Evolutionary conservation across 2,888 invertebrate species (phyloP).

Genomic region (Synanthedon tipuliformis): DNA sequence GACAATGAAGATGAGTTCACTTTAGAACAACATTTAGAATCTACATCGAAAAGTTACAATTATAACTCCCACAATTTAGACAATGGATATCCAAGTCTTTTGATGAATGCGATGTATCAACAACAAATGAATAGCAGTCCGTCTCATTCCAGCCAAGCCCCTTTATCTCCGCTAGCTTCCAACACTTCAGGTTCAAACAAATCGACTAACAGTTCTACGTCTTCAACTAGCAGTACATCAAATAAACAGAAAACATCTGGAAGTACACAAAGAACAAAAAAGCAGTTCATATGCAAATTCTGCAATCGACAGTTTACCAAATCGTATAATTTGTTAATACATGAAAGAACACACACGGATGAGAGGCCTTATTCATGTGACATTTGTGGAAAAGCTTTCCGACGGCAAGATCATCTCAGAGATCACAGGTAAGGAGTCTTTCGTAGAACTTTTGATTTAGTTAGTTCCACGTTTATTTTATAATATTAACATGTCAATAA

Average conservation of each 20-base stretch:
- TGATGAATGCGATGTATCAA: conserved; percentile 77
- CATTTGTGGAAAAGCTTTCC: conserved; percentile 97
- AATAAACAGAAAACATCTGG: conserved; percentile 56
- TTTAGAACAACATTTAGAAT: conserved; percentile 66
- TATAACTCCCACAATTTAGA: conserved; percentile 71
- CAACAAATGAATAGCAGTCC: conserved; percentile 65
- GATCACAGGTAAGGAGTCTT: conserved; percentile 82
- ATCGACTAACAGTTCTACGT: conserved; percentile 57
- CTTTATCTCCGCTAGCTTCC: conserved; percentile 53
- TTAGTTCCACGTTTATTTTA: conserved; percentile 1
- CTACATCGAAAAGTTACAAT: conserved; percentile 52
- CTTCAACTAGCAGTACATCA: conserved; percentile 54
- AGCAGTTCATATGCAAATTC: conserved; percentile 98
- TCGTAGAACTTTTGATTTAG: background rate
- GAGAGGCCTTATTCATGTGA: conserved; percentile 98
- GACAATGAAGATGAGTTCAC: conserved; percentile 81
- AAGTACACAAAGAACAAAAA: conserved; percentile 88
- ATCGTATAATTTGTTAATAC: conserved; percentile 96
- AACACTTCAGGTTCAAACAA: conserved; percentile 54
- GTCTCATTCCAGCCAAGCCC: conserved; percentile 33
- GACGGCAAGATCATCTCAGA: conserved; percentile 94
- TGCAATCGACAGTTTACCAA: conserved; percentile 98
- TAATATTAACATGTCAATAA: background rate
- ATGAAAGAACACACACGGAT: conserved; percentile 97
- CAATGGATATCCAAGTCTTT: conserved; percentile 76